These are phyloP conservation scores for Arrhamphus sclerolepis DNA, from an alignment of 2,797 vertebrate genomes.

Conservation along the genomic window DNA sequence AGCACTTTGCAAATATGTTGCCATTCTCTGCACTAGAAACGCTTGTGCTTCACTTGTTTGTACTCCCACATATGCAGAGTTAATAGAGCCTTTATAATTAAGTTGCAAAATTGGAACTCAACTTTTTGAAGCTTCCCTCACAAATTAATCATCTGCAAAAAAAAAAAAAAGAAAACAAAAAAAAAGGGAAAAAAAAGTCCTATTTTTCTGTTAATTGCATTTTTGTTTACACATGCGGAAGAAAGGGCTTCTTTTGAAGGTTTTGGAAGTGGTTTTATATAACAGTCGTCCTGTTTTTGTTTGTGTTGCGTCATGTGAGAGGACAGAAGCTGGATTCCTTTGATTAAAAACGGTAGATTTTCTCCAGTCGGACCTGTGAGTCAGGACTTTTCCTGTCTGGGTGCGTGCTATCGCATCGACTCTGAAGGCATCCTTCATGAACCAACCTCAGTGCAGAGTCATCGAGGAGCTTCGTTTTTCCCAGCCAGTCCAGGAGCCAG, in stretches of 20 bases:
- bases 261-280: conserved; percentile 27
- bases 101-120: conserved; percentile 56
- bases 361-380: conserved; percentile 13
- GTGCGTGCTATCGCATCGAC: not conserved
- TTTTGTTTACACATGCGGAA: conserved; percentile 55
- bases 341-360: conserved; percentile 23
- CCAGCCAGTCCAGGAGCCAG: conserved; percentile 9
- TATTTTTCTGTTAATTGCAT: conserved; percentile 63
- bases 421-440: not conserved
- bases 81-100: conserved; percentile 60
- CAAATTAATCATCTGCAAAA: conserved; percentile 54
- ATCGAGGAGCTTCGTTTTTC: conserved; percentile 18
- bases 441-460: conserved; percentile 11
- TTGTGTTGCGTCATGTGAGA: conserved; percentile 5
- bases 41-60: conserved; percentile 38
- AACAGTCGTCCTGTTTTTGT: conserved; percentile 13
- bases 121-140: conserved; percentile 44
- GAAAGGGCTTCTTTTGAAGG: conserved; percentile 29
- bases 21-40: conserved; percentile 22
- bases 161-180: too few relatives aligned
- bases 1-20: conserved; percentile 1
- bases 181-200: too few relatives aligned
- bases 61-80: conserved; percentile 37
- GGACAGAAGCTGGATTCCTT: conserved; percentile 1
- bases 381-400: conserved; percentile 16